A percentile compares a stretch with the other conserved stretches of the same genome.
phyloP scores from a whole-genome alignment of 1,140 invertebrate species.

The Bombyx mori region DNA sequence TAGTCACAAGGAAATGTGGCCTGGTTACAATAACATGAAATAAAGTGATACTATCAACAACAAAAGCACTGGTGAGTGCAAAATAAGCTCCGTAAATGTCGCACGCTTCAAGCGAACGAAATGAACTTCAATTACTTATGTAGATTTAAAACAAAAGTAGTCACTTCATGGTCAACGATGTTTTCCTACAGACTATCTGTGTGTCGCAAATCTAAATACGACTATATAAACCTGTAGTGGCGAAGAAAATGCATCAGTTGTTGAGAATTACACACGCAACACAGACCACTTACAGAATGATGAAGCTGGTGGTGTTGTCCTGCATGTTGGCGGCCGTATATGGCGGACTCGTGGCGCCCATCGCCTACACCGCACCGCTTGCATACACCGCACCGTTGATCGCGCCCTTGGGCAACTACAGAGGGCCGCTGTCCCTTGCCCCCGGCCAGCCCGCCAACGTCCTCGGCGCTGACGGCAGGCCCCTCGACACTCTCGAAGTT shows the following conservation, averaged over 20 bases:
- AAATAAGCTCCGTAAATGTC: too few relatives aligned
- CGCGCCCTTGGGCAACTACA: conserved; percentile 35
- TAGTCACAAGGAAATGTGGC: too few relatives aligned
- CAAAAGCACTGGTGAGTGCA: too few relatives aligned
- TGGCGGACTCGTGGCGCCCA: conserved; percentile 36
- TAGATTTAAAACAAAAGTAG: conserved; percentile 22
- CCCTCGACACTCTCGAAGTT: conserved; percentile 57
- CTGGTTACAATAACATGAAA: too few relatives aligned
- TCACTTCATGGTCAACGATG: conserved; percentile 24
- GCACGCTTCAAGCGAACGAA: not conserved
- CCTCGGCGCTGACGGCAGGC: conserved; percentile 41
- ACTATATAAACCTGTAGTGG: too few relatives aligned
- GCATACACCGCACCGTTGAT: conserved; percentile 17
- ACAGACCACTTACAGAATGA: conserved; percentile 61
- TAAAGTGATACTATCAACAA: too few relatives aligned
- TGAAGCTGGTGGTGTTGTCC: conserved; percentile 73
- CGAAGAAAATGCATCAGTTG: conserved; percentile 17
- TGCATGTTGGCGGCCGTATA: conserved; percentile 62
- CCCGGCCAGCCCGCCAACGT: conserved; percentile 53
- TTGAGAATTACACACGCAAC: conserved; percentile 32
- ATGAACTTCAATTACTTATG: conserved; percentile 8
- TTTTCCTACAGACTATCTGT: conserved; percentile 25
- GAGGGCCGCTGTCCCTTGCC: conserved; percentile 48
- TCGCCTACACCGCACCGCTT: conserved; percentile 19
- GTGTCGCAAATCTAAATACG: conserved; percentile 12